These are phyloP conservation scores for Elegia similella DNA, from an alignment of 2,888 invertebrate species.

Conservation along the genomic window DNA sequence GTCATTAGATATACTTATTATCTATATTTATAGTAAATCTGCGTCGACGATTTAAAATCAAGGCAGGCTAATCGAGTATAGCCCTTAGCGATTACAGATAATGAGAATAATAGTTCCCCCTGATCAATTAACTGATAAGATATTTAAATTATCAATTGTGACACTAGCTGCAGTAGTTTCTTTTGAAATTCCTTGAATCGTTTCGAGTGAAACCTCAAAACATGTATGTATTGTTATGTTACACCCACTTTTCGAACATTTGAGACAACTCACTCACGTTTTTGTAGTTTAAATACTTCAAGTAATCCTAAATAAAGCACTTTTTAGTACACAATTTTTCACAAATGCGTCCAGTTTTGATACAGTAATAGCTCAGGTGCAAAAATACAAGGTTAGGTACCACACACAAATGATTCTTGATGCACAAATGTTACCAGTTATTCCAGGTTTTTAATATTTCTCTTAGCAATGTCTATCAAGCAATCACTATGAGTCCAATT, in stretches of 20 bases:
- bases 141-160: not conserved
- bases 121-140: constrained; percentile 22
- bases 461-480: too few relatives aligned
- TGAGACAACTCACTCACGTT: too few relatives aligned
- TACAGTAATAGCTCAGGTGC: too few relatives aligned
- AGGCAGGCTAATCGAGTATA: constrained; percentile 24
- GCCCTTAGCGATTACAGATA: constrained; percentile 26
- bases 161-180: not conserved
- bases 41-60: constrained; percentile 30
- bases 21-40: constrained; percentile 28
- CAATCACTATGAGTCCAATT: not conserved
- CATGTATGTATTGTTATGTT: too few relatives aligned
- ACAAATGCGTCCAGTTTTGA: too few relatives aligned
- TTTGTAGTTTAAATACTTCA: too few relatives aligned
- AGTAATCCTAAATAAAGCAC: not conserved
- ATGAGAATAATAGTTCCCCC: constrained; percentile 23
- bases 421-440: too few relatives aligned
- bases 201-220: too few relatives aligned
- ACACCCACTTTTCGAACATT: too few relatives aligned
- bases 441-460: too few relatives aligned
- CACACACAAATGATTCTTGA: too few relatives aligned
- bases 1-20: constrained; percentile 6
- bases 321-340: not conserved
- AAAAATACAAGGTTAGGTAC: too few relatives aligned
- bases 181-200: not conserved